Evolutionary conservation across 2,888 invertebrate genomes (phyloP).

Genomic region (Vesta saturnalis): DNA sequence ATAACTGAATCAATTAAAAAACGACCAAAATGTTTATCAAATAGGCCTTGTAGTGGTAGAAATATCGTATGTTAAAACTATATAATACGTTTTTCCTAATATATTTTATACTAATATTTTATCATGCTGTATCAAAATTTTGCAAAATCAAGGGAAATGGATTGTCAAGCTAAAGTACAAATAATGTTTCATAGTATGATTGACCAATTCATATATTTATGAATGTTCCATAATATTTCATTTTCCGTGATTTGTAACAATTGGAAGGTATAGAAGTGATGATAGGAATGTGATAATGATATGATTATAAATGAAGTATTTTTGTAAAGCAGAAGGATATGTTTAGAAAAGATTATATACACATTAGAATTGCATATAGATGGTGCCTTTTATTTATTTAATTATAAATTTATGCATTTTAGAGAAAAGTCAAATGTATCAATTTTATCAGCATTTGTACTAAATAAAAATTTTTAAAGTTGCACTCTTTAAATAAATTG

Average conservation of each 20-base stretch:
- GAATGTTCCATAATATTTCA: conserved; percentile 25
- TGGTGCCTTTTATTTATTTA: conserved; percentile 62
- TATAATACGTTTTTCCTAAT: conserved; percentile 34
- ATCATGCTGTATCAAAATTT: conserved; percentile 47
- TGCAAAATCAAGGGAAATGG: conserved; percentile 45
- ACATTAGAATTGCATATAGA: conserved; percentile 49
- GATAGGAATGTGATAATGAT: conserved; percentile 60
- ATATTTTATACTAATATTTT: conserved; percentile 46
- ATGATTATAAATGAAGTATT: conserved; percentile 49
- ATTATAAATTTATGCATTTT: conserved; percentile 36
- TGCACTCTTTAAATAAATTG: too few species aligned
- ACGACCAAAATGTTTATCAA: conserved; percentile 58
- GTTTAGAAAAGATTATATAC: conserved; percentile 39
- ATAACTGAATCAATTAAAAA: conserved; percentile 49
- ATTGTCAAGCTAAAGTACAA: conserved; percentile 33
- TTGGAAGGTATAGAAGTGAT: conserved; percentile 44
- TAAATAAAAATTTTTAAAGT: conserved; percentile 34
- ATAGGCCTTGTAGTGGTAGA: conserved; percentile 58
- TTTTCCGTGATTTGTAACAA: conserved; percentile 42
- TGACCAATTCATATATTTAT: conserved; percentile 28
- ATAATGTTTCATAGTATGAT: conserved; percentile 22
- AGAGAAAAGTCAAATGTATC: conserved; percentile 35
- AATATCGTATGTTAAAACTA: conserved; percentile 43
- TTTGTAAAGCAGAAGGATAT: conserved; percentile 55
- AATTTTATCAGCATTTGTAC: conserved; percentile 39